Conservation (phyloP, 2,113 vertebrate species). For the Mustelus asterias region DNA sequence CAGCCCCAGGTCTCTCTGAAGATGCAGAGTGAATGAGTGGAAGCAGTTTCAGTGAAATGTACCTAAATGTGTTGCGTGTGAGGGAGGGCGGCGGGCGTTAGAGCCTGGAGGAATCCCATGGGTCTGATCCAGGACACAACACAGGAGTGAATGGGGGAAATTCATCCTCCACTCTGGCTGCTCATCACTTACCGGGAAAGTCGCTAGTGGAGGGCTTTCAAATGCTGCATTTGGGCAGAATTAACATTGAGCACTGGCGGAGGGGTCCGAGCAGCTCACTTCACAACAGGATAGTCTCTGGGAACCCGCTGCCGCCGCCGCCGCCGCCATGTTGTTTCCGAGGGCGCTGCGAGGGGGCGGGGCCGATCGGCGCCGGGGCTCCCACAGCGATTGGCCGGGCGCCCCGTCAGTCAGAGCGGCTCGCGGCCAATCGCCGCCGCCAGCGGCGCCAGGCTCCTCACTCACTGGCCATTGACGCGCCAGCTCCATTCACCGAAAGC, state of each 20-base stretch:
- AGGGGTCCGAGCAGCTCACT: no score
- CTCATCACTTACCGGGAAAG: not conserved
- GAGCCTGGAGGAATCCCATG: conserved; percentile 28
- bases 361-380: conserved; percentile 44
- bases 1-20: not conserved
- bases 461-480: not conserved
- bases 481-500: not conserved
- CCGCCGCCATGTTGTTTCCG: conserved; percentile 43
- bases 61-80: not conserved
- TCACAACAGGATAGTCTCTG: not conserved
- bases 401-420: conserved; percentile 47
- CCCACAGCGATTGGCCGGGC: conserved; percentile 42
- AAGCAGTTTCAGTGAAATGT: conserved; percentile 1
- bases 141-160: not conserved
- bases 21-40: not conserved
- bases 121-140: not conserved
- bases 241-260: not conserved
- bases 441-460: not conserved
- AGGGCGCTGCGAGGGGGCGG: conserved; percentile 45
- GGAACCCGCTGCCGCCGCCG: not conserved
- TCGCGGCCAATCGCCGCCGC: not conserved
- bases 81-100: not conserved
- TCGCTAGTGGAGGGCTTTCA: not conserved
- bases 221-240: not conserved
- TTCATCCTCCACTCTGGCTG: not conserved